Evolutionary conservation across 35 echinoderm and acorn worm species (phyloP), one percentile per base, ranked within the genome.

Genomic region (Patiria miniata): DNA sequence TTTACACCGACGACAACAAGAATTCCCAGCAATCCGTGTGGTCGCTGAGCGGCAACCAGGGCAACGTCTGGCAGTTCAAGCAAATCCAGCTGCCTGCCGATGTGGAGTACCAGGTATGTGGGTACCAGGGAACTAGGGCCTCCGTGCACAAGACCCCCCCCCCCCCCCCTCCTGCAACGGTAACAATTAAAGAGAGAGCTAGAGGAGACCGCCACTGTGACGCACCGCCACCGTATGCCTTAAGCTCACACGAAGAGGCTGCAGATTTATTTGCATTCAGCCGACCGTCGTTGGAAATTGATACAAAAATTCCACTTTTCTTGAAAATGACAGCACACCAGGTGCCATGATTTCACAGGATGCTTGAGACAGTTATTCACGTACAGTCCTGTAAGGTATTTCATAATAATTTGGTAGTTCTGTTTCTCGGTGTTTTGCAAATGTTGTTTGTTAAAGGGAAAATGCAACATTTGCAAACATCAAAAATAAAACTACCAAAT

Each of bases 21-120:
- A 77, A 54, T 17, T 21, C 50, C 18, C 40, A 83, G 80, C 80
- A 37, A 80, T 33, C 29, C 86, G 17, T 94, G 82, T 94, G 82
- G 87, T 53, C 77, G 17, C 61, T 77, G 36, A 85, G 50, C 18
- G 86, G 87, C 54, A 77, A 94, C 61, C 87, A 90, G 52, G 92
- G 92, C 18, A 89, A 94, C 44, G n/a, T 89, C 19, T 94, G 92
- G 92, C 55, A 68, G 33, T 69, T 65, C 37, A 87, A 82, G 65
- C 82, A 69, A 18, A 44, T 88, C 2, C 84, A 84, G 18, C 39
- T 97, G 7, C 44, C 69, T 19, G 79, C 80, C 16, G 50, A 59
- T 9, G 53, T 82, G 59, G 87, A 97, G 60, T 97, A 93, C 85
- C 86, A 85, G 85, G 95, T 97, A 44, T 40, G 88, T 12, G 12